A percentile compares a stretch with the other conserved stretches of the same genome.
These are phyloP conservation scores for Eristalis pertinax DNA, from an alignment of 2,888 invertebrate species.

Conservation along the genomic window DNA sequence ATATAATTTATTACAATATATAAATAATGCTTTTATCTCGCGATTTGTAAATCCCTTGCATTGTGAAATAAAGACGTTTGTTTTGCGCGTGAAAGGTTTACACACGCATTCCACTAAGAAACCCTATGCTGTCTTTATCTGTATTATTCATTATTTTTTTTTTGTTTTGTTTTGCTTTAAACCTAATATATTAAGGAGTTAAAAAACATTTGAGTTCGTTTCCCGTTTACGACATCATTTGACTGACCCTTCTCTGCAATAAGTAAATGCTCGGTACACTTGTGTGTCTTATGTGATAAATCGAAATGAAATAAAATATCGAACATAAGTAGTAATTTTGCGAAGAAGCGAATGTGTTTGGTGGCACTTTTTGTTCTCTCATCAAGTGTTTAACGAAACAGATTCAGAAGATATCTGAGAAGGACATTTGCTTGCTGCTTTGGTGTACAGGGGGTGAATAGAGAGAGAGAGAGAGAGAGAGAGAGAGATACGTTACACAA, in stretches of 20 bases:
- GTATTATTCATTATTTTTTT: constrained; percentile 3
- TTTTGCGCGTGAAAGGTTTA: constrained; percentile 21
- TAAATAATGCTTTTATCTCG: constrained; percentile 64
- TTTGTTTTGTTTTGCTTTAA: not conserved
- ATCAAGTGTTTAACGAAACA: not conserved
- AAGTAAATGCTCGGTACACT: constrained; percentile 66
- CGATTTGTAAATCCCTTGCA: constrained; percentile 71
- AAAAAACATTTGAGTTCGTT: constrained; percentile 20
- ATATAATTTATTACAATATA: constrained; percentile 67
- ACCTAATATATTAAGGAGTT: constrained; percentile 31
- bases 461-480: not conserved
- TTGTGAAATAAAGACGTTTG: constrained; percentile 60
- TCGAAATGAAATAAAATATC: not conserved
- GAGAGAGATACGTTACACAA: constrained; percentile 2
- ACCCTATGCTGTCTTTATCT: constrained; percentile 32
- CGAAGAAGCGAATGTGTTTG: not conserved
- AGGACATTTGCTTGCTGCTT: constrained; percentile 42
- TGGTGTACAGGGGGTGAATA: constrained; percentile 33
- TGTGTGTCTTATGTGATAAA: constrained; percentile 35
- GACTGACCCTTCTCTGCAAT: constrained; percentile 15
- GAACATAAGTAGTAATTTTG: not conserved
- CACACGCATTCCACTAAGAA: constrained; percentile 8
- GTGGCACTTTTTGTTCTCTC: constrained; percentile 44
- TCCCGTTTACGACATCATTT: not conserved
- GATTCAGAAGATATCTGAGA: constrained; percentile 2